phyloP scores from a whole-genome alignment of 2,888 invertebrate genomes.

The Mesorhabditis belari region DNA sequence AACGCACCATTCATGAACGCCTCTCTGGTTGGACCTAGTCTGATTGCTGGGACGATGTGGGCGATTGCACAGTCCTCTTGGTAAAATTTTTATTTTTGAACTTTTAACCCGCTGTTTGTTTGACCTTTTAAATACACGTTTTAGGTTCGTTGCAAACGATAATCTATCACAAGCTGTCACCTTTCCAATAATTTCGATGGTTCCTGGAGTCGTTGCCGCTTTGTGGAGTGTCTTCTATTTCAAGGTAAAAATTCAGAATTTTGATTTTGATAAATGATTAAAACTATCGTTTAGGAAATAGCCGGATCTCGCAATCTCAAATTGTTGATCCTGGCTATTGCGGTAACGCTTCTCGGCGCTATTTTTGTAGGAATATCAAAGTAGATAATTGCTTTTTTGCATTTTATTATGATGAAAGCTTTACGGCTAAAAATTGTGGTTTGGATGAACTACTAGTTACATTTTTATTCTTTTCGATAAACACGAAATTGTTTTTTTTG shows the following conservation, averaged over 20 bases:
- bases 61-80: constrained; percentile 56
- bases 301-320: constrained; percentile 36
- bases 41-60: constrained; percentile 58
- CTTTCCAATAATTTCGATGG: constrained; percentile 58
- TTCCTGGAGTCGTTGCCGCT: constrained; percentile 54
- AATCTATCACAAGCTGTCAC: constrained; percentile 54
- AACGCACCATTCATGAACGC: constrained; percentile 55
- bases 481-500: no score
- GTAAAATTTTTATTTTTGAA: constrained; percentile 2
- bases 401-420: no score
- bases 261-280: neutral
- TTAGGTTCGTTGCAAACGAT: constrained; percentile 57
- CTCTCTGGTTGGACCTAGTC: constrained; percentile 30
- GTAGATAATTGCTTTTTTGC: no score
- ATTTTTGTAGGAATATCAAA: constrained; percentile 49
- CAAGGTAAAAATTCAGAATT: constrained; percentile 43
- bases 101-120: neutral
- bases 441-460: no score
- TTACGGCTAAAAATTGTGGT: no score
- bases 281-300: constrained; percentile 54
- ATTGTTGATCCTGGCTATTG: constrained; percentile 35
- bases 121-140: neutral
- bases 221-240: constrained; percentile 58
- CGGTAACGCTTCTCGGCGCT: constrained; percentile 45
- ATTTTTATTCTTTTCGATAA: no score